phyloP scores from a whole-genome alignment of 64 coral and sea anemone species.

The Montipora sp. region DNA sequence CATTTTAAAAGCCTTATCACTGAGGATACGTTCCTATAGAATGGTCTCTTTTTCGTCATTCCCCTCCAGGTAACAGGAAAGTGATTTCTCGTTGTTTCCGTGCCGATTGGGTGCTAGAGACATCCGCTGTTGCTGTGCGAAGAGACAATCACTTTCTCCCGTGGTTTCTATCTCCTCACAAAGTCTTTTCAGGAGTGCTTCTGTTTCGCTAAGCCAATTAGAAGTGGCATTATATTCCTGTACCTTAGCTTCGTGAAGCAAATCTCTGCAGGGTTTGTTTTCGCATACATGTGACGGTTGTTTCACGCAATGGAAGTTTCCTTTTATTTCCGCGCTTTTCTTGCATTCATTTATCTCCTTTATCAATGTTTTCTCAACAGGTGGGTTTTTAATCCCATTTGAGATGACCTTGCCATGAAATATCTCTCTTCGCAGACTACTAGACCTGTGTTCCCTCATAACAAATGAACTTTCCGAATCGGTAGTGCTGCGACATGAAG shows the following conservation, averaged over 20 bases:
- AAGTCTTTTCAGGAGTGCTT: slow-evolving; percentile 38
- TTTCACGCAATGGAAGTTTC: not conserved
- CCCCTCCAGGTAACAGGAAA: not conserved
- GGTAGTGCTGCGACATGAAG: not conserved
- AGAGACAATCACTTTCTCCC: not conserved
- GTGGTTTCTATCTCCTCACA: slow-evolving; percentile 1
- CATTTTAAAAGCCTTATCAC: not conserved
- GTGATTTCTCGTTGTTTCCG: not conserved
- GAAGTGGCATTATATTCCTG: not conserved
- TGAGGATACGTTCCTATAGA: not conserved
- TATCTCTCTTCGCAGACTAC: not conserved
- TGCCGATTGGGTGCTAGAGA: not conserved
- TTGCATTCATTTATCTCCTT: not conserved
- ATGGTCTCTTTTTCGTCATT: slow-evolving; percentile 10
- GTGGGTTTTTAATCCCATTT: not conserved
- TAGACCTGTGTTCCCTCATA: not conserved
- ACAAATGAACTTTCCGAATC: not conserved
- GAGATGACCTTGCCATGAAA: not conserved
- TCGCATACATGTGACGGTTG: not conserved
- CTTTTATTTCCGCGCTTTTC: not conserved
- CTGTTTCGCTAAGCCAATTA: slow-evolving; percentile 27
- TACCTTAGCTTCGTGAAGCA: not conserved
- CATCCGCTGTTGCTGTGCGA: not conserved
- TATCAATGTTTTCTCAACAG: not conserved
- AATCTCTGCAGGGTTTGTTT: not conserved